phyloP scores from a whole-genome alignment of 2,797 vertebrate species.

The Sylvia borin region DNA sequence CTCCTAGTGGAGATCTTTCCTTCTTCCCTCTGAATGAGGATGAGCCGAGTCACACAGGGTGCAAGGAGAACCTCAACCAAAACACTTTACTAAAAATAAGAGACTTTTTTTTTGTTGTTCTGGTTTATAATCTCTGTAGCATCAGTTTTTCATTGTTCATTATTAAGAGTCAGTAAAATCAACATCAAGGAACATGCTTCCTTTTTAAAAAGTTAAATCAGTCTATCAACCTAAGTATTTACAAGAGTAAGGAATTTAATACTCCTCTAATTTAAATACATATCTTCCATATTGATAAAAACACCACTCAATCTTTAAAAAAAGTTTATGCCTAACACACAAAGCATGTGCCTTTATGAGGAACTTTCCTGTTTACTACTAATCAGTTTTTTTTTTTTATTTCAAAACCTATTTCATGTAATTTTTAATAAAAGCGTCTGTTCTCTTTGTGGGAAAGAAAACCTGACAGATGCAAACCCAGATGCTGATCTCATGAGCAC shows the following conservation, averaged over 20 bases:
- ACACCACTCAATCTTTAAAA: background rate
- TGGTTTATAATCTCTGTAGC: background rate
- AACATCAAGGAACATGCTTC: background rate
- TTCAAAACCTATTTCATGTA: background rate
- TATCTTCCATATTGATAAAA: background rate
- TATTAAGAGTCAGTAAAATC: background rate
- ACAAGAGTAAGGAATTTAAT: background rate
- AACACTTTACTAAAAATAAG: background rate
- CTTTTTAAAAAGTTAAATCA: background rate
- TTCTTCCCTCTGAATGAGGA: background rate
- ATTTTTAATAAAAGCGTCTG: background rate
- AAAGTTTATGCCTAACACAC: background rate
- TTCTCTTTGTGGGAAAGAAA: background rate
- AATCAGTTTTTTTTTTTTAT: background rate
- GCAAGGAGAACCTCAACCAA: background rate
- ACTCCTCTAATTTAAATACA: background rate
- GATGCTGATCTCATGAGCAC: background rate
- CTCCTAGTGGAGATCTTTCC: background rate
- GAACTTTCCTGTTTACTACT: background rate
- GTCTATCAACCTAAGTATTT: background rate
- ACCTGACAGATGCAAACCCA: background rate
- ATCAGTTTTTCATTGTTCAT: background rate
- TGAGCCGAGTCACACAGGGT: background rate
- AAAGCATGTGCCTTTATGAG: background rate
- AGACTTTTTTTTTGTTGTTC: background rate